These are phyloP conservation scores for Eupithecia subfuscata DNA, from an alignment of 2,888 invertebrate species.

Conservation along the genomic window DNA sequence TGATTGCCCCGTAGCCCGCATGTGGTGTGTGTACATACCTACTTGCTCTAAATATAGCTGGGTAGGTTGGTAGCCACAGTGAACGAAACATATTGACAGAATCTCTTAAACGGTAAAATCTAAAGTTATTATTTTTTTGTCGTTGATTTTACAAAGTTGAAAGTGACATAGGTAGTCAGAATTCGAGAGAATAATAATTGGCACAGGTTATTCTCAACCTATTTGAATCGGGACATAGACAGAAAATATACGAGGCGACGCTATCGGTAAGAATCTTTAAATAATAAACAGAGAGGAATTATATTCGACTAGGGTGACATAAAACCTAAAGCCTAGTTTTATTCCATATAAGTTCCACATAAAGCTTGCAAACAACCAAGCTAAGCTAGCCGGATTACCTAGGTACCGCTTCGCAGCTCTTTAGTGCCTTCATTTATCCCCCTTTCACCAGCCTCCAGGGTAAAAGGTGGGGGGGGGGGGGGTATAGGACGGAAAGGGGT, in stretches of 20 bases:
- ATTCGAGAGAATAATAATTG: neutral
- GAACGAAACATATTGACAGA: neutral
- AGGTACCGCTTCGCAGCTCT: constrained; percentile 10
- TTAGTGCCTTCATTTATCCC: constrained; percentile 8
- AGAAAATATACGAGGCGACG: neutral
- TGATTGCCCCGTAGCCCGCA: neutral
- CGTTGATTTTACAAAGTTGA: neutral
- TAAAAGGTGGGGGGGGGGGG: constrained; percentile 2
- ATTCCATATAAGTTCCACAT: neutral
- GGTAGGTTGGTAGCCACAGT: neutral
- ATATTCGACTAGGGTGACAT: neutral
- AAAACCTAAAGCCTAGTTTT: neutral
- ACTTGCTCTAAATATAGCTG: neutral
- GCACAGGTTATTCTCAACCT: neutral
- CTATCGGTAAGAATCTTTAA: neutral
- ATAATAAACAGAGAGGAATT: neutral
- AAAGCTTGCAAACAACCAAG: neutral
- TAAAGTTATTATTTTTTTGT: neutral
- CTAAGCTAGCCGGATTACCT: constrained; percentile 7
- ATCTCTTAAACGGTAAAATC: neutral
- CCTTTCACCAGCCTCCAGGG: neutral
- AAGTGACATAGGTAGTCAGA: neutral
- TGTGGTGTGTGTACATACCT: neutral
- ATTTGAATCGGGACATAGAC: neutral
- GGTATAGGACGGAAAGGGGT: neutral